Evolutionary conservation across 2,888 invertebrate genomes (phyloP).

Genomic region (Heliconius ethilla): DNA sequence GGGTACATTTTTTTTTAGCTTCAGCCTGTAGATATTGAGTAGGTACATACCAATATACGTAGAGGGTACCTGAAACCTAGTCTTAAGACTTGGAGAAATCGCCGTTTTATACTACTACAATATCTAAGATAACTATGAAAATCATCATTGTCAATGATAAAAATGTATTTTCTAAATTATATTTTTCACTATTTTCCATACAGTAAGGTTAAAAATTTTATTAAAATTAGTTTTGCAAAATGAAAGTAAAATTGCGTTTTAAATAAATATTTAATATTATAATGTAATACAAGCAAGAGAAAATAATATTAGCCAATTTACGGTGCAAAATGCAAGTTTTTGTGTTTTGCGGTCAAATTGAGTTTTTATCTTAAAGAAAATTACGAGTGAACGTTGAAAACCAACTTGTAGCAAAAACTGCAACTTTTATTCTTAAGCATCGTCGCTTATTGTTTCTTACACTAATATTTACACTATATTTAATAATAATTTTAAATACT

Average conservation of each 20-base stretch:
- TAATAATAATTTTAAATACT: conserved; percentile 41
- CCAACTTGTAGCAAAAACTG: conserved; percentile 44
- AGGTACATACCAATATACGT: no score
- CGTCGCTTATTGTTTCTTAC: conserved; percentile 39
- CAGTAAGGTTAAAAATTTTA: background rate
- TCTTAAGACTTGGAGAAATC: no score
- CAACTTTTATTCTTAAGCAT: conserved; percentile 42
- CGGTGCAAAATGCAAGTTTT: conserved; percentile 38
- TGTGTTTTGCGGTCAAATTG: conserved; percentile 36
- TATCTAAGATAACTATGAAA: no score
- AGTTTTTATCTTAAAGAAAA: conserved; percentile 42
- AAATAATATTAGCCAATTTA: conserved; percentile 39
- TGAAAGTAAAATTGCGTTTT: background rate
- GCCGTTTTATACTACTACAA: no score
- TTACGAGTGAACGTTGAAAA: conserved; percentile 40
- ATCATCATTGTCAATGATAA: background rate
- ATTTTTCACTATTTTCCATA: background rate
- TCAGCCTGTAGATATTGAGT: no score
- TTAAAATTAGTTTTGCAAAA: background rate
- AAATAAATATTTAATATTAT: background rate
- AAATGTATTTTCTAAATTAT: background rate
- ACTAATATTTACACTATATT: conserved; percentile 35
- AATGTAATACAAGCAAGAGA: conserved; percentile 34
- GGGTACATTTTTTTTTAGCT: no score
- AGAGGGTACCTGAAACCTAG: no score